A percentile compares a stretch with the other conserved stretches of the same genome.
Evolutionary conservation across 2,797 vertebrate genomes (phyloP).

Genomic region (Cyclopterus lumpus): DNA sequence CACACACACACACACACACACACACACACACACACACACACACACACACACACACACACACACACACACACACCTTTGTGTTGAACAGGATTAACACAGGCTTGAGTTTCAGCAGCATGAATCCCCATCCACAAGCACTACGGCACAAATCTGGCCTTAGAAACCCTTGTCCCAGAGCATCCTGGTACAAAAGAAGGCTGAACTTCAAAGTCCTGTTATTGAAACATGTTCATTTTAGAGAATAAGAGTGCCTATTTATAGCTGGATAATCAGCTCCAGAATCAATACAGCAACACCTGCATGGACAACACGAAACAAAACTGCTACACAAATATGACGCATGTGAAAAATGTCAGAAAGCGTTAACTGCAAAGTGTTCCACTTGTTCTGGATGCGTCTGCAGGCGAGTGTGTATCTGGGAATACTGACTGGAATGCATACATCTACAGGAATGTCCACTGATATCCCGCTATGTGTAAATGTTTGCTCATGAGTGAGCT

Average conservation of each 20-base stretch:
- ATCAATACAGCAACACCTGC: slow-evolving; percentile 13
- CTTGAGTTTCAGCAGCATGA: slow-evolving; percentile 74
- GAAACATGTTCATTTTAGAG: slow-evolving; percentile 43
- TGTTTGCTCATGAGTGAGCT: slow-evolving; percentile 65
- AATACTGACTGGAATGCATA: slow-evolving; percentile 53
- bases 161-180: slow-evolving; percentile 61
- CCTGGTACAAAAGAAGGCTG: slow-evolving; percentile 51
- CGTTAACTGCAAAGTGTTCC: neutral
- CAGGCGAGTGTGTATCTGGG: slow-evolving; percentile 45
- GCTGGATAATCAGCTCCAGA: slow-evolving; percentile 11
- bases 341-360: neutral
- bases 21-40: slow-evolving; percentile 18
- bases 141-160: slow-evolving; percentile 76
- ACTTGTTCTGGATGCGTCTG: neutral
- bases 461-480: slow-evolving; percentile 69
- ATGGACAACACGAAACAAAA: slow-evolving; percentile 3
- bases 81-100: slow-evolving; percentile 72
- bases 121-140: slow-evolving; percentile 60
- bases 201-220: slow-evolving; percentile 32
- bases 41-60: slow-evolving; percentile 27
- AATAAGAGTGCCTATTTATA: neutral
- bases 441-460: slow-evolving; percentile 62
- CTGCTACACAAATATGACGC: neutral
- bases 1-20: slow-evolving; percentile 16
- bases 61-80: slow-evolving; percentile 15